Evolutionary conservation across 2,797 vertebrate species (phyloP), one percentile per base, ranked within the genome.

Genomic region (Clarias fuscus): DNA sequence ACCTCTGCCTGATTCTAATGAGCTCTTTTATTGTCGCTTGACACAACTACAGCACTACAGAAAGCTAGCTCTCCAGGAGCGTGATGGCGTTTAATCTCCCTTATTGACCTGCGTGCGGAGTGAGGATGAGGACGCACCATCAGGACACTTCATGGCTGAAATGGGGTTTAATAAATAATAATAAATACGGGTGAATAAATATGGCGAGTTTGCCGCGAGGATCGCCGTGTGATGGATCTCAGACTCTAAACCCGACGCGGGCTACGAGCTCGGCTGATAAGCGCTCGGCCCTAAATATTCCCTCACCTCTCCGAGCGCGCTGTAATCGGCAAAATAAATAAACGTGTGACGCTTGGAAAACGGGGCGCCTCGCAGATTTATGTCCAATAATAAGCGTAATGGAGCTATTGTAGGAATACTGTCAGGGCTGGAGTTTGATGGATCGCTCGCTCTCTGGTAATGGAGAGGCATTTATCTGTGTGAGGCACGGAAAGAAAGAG

Each of bases 371-470:
- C 27, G 37, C 62, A 84, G 72, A 84, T 90, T 90, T 90, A 85
- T 89, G 91, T 92, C 93, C 90, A 92, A 95, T 94, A 94, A 94
- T 90, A 90, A 91, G 87, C 87, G 87, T 89, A 88, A 88, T 80
- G 84, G 82, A 83, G 79, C 72, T 84, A 87, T 88, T 87, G 77
- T 78, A 87, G 77, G 88, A 90, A 62, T 22, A 89, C 72, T 83
- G 83, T 86, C 83, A 73, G 53, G 62, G 33, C 62, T 84, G 59
- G 33, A 56, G 88, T 84, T 86, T 89, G 92, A 94, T 93, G 91
- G 86, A 88, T 72, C 24, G 75, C 68, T 81, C 84, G 85, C 84
- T 86, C 61, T 18, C 27, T 27, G 61, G 79, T 83, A 86, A 83
- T 59, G 72, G 82, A 79, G 82, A 78, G 24, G 64, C 86, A 71